A percentile compares a stretch with the other conserved stretches of the same genome.
Conservation (phyloP, 2,888 invertebrate species). For the Polymixis lichenea region DNA sequence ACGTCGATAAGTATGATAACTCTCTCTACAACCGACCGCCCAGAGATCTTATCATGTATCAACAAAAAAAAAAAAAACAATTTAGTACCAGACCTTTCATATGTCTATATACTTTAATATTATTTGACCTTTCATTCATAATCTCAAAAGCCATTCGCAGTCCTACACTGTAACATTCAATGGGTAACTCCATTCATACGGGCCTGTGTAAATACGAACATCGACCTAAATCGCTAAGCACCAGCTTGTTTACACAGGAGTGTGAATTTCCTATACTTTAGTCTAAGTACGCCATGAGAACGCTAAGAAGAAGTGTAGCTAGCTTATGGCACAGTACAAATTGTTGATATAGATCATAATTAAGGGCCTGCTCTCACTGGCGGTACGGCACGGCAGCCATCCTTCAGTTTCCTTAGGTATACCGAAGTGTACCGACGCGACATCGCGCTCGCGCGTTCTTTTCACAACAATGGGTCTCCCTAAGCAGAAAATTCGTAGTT, state of each 20-base stretch:
- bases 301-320: slow-evolving; percentile 20
- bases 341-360: slow-evolving; percentile 10
- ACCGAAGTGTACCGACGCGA: background rate
- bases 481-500: too few relatives aligned
- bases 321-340: slow-evolving; percentile 17
- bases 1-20: background rate
- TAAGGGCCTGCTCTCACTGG: too few relatives aligned
- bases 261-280: slow-evolving; percentile 28
- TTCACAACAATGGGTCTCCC: background rate
- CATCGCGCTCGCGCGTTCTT: background rate
- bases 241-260: slow-evolving; percentile 15
- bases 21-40: background rate
- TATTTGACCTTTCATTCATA: background rate
- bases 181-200: background rate
- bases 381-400: background rate
- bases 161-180: background rate
- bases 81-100: too few relatives aligned
- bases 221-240: slow-evolving; percentile 31
- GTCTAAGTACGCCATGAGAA: slow-evolving; percentile 25
- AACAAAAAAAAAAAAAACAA: too few relatives aligned
- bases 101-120: too few relatives aligned
- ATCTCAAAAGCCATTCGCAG: background rate
- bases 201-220: slow-evolving; percentile 6
- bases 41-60: too few relatives aligned
- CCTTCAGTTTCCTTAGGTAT: background rate